These are phyloP conservation scores for Apodemia zela DNA, from an alignment of 2,888 invertebrate genomes.

Conservation along the genomic window DNA sequence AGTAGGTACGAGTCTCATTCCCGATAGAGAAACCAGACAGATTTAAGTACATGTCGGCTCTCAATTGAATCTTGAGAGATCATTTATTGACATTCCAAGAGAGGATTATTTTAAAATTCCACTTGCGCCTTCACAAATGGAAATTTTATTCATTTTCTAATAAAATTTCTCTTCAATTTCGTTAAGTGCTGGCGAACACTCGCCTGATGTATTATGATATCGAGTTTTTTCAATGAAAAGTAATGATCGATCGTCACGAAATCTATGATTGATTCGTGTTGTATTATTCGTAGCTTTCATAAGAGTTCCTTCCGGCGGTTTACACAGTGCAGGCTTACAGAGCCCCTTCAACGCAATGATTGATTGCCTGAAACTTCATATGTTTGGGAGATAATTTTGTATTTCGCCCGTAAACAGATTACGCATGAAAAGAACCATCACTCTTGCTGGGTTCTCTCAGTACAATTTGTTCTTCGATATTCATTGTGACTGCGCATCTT, in stretches of 20 bases:
- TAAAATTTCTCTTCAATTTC: slow-evolving; percentile 23
- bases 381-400: slow-evolving; percentile 78
- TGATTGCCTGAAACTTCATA: slow-evolving; percentile 77
- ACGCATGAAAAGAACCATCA: slow-evolving; percentile 72
- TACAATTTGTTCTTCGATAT: slow-evolving; percentile 44
- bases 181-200: slow-evolving; percentile 27
- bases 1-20: slow-evolving; percentile 52
- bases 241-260: slow-evolving; percentile 75
- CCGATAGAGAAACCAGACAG: slow-evolving; percentile 55
- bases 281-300: slow-evolving; percentile 74
- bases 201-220: slow-evolving; percentile 28
- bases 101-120: slow-evolving; percentile 35
- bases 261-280: slow-evolving; percentile 79
- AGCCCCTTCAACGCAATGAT: slow-evolving; percentile 68
- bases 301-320: slow-evolving; percentile 67
- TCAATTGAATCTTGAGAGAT: slow-evolving; percentile 61
- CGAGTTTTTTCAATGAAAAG: slow-evolving; percentile 64
- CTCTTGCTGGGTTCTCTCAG: slow-evolving; percentile 45
- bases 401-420: slow-evolving; percentile 78
- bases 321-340: slow-evolving; percentile 66
- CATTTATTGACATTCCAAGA: slow-evolving; percentile 51
- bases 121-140: slow-evolving; percentile 13
- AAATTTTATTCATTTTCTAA: slow-evolving; percentile 12
- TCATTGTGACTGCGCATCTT: slow-evolving; percentile 62
- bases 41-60: slow-evolving; percentile 56